Conservation (phyloP, 1,140 invertebrate genomes). For the Drosophila nikananu region DNA sequence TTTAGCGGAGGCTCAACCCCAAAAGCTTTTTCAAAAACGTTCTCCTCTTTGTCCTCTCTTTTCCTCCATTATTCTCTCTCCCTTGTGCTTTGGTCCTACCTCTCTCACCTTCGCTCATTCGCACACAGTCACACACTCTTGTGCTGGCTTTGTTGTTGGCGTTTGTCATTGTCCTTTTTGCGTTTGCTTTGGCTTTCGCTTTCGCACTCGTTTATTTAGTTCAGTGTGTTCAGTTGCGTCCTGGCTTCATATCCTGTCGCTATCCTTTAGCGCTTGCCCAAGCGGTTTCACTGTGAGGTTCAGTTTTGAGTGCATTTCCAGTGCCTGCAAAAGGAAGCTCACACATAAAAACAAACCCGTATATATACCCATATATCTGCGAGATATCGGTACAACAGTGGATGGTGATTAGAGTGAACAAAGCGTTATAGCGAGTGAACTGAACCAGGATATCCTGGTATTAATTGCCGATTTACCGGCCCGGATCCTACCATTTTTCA, state of each 20-base stretch:
- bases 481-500: constrained; percentile 33
- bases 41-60: not conserved
- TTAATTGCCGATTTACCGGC: constrained; percentile 29
- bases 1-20: constrained; percentile 46
- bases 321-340: constrained; percentile 37
- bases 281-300: constrained; percentile 39
- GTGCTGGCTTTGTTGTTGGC: constrained; percentile 43
- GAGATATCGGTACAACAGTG: constrained; percentile 13
- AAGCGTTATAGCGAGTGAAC: not conserved
- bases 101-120: constrained; percentile 25
- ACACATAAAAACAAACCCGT: constrained; percentile 31
- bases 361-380: constrained; percentile 12
- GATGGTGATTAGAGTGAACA: constrained; percentile 16
- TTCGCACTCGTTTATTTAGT: constrained; percentile 80
- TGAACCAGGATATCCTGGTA: constrained; percentile 6
- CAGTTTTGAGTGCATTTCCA: constrained; percentile 63
- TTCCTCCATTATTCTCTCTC: constrained; percentile 4
- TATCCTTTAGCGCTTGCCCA: constrained; percentile 58
- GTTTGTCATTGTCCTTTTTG: constrained; percentile 69
- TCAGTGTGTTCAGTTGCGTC: constrained; percentile 77
- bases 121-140: constrained; percentile 21
- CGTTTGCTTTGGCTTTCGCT: constrained; percentile 73
- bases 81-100: constrained; percentile 8
- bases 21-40: constrained; percentile 23
- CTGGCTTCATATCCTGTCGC: constrained; percentile 78